Evolutionary conservation across 1,140 invertebrate species (phyloP).

Genomic region (Drosophila quadrilineata): DNA sequence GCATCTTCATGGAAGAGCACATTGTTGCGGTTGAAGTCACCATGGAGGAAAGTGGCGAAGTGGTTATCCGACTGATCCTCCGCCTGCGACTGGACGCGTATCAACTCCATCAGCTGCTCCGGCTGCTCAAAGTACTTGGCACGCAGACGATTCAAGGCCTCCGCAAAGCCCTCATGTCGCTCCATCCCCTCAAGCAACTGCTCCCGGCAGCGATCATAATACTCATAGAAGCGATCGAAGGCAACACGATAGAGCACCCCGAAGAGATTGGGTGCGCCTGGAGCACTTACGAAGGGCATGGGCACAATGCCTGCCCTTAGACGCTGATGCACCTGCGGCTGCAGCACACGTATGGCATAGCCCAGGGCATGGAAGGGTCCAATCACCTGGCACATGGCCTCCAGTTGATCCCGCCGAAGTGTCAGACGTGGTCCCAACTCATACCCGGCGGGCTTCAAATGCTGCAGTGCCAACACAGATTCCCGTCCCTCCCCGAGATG

Average conservation of each 20-base stretch:
- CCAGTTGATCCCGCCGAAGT: conserved; percentile 60
- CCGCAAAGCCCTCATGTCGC: conserved; percentile 6
- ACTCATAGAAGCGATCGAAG: conserved; percentile 70
- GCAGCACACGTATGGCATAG: conserved; percentile 58
- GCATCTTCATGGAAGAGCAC: conserved; percentile 59
- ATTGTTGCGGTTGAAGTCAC: conserved; percentile 79
- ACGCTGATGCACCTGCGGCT: conserved; percentile 47
- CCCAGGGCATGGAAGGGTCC: conserved; percentile 68
- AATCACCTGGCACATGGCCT: conserved; percentile 52
- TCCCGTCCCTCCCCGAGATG: conserved; percentile 34
- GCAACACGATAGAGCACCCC: conserved; percentile 52
- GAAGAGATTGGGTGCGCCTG: conserved; percentile 30
- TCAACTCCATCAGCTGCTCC: conserved; percentile 47
- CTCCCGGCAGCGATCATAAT: conserved; percentile 37
- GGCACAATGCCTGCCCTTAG: conserved; percentile 39
- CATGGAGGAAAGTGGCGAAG: conserved; percentile 71
- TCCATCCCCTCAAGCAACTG: conserved; percentile 3
- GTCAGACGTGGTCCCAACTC: conserved; percentile 54
- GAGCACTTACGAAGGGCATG: conserved; percentile 44
- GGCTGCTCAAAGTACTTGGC: conserved; percentile 50
- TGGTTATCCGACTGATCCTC: conserved; percentile 46
- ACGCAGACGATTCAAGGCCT: conserved; percentile 48
- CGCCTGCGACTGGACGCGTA: conserved; percentile 33
- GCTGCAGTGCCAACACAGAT: conserved; percentile 67
- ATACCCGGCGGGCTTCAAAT: conserved; percentile 60